Conservation (phyloP, 2,888 invertebrate genomes). For the Microctonus aethiopoides region DNA sequence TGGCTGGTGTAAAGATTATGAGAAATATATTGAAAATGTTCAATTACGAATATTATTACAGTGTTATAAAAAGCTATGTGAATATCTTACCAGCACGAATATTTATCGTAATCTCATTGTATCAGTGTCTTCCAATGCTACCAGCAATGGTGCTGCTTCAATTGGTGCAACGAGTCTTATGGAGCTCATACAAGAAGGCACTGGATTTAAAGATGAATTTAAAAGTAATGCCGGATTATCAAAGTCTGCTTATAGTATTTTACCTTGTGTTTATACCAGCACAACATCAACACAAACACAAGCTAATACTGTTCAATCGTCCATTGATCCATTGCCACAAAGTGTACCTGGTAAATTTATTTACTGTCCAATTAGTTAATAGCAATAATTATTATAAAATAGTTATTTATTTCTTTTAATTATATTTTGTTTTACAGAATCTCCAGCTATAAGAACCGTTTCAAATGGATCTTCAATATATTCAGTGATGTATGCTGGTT, state of each 20-base stretch:
- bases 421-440: slow-evolving; percentile 45
- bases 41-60: slow-evolving; percentile 83
- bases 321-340: slow-evolving; percentile 50
- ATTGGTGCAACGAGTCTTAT: slow-evolving; percentile 73
- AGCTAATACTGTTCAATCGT: slow-evolving; percentile 50
- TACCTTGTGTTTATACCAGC: slow-evolving; percentile 79
- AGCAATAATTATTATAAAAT: neutral
- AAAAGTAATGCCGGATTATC: slow-evolving; percentile 79
- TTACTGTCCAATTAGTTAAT: slow-evolving; percentile 3
- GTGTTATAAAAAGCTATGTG: slow-evolving; percentile 90
- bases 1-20: slow-evolving; percentile 86
- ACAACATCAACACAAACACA: slow-evolving; percentile 71
- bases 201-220: slow-evolving; percentile 80
- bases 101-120: slow-evolving; percentile 74
- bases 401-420: neutral
- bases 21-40: slow-evolving; percentile 84
- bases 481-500: slow-evolving; percentile 83
- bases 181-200: slow-evolving; percentile 83
- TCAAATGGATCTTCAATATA: slow-evolving; percentile 75
- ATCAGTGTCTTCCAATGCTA: slow-evolving; percentile 68
- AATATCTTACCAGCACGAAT: slow-evolving; percentile 80
- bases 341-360: slow-evolving; percentile 52
- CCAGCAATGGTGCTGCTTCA: slow-evolving; percentile 68
- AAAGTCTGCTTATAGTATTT: slow-evolving; percentile 79
- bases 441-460: slow-evolving; percentile 65